Base-by-base conservation (phyloP, 64 coral and sea anemone species). In the Montipora efflorescens region DNA sequence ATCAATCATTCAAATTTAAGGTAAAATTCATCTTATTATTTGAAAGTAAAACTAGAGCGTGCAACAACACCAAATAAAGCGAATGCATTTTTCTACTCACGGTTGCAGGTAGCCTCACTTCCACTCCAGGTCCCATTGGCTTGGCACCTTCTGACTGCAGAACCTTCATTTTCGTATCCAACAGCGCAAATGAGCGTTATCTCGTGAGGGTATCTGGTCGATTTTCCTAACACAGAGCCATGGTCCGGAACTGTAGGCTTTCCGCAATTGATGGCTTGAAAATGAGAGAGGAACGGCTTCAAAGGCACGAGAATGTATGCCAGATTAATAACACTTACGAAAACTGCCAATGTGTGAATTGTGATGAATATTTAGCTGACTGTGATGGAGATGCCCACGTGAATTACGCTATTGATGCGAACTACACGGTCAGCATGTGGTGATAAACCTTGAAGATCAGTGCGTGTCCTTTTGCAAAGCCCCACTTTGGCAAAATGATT, bases 71-170 rank as follows among this genome's bases (percentile, higher is more conserved):
- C 14, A 14, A 64, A 64, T 4, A 64, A 64, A 64, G 9, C 13
- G 14, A 64, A 64, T 4, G 14, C 14, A 64, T 14, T 55, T 4
- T 55, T 22, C 8, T 18, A 51, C 89, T 90, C 78, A 93, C 91
- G 80, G 77, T 93, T 80, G 73, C 91, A 93, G 14, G 11, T 46
- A 2, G 90, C 71, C 16, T 59, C 28, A 5, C 5, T 77, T 25
- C 91, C 91, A 93, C 73, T 89, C 87, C 87, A 89, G 2, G 5
- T 89, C 21, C 87, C 75, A 48, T 89, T 58, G 19, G 75, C 72
- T 77, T 89, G 87, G 44, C 87, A 89, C 11, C 20, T 77, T 67
- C 87, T 77, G 5, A 78, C 57, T 9, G 49, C 71, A 77, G 87
- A 55, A 19, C 87, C 87, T 20, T 78, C 43, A 49, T 76, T 89